Conservation (phyloP, 1,140 invertebrate species). For the Agraylea sexmaculata region DNA sequence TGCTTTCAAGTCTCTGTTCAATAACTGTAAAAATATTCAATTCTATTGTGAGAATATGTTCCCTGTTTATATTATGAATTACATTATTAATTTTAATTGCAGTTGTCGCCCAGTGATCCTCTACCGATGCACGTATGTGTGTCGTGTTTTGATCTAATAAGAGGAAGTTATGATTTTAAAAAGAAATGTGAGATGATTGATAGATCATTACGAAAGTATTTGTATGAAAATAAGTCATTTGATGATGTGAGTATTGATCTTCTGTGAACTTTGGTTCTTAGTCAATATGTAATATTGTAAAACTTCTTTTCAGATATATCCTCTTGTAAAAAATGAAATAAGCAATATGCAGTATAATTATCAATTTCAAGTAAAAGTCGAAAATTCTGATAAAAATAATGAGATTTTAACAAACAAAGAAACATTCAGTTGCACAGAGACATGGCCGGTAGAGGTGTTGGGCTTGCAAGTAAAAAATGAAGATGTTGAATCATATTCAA, state of each 20-base stretch:
- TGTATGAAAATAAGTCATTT: not conserved
- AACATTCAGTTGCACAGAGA: too few species aligned
- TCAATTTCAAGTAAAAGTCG: not conserved
- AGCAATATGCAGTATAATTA: not conserved
- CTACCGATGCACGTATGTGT: constrained; percentile 10
- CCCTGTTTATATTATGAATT: not conserved
- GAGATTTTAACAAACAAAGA: too few species aligned
- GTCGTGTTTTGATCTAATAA: constrained; percentile 9
- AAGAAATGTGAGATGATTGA: constrained; percentile 14
- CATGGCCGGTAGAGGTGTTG: too few species aligned
- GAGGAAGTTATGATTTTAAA: constrained; percentile 12
- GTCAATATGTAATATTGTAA: not conserved
- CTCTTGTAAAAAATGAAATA: not conserved
- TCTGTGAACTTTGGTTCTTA: not conserved
- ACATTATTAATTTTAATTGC: constrained; percentile 4
- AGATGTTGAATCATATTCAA: not conserved
- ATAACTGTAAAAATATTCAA: not conserved
- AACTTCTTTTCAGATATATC: not conserved
- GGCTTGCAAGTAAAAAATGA: too few species aligned
- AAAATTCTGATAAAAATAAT: too few species aligned
- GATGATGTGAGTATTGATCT: not conserved
- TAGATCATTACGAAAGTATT: not conserved
- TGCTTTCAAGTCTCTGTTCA: not conserved
- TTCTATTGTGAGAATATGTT: too few species aligned
- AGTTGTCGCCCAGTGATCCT: constrained; percentile 9